phyloP scores from a whole-genome alignment of 2,888 invertebrate genomes.

The Therioaphis trifolii region DNA sequence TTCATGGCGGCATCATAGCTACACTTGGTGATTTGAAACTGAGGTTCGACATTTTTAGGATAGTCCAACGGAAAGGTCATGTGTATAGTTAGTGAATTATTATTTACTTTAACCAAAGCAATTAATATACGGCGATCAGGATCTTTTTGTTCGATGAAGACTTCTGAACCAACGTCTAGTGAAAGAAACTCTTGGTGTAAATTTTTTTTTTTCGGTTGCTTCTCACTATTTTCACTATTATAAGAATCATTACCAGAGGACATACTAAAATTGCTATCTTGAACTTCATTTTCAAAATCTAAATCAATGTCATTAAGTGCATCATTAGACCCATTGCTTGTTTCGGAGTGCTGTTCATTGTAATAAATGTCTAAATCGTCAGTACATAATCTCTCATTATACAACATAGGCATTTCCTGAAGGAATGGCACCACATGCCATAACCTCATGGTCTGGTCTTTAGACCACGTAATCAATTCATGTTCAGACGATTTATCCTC shows the following conservation, averaged over 20 bases:
- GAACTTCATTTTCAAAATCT: constrained; percentile 22
- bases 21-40: constrained; percentile 52
- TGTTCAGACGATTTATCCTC: constrained; percentile 71
- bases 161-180: constrained; percentile 43
- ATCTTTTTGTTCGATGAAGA: constrained; percentile 60
- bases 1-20: constrained; percentile 72
- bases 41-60: constrained; percentile 48
- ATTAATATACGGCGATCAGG: constrained; percentile 53
- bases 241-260: constrained; percentile 45
- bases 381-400: constrained; percentile 16
- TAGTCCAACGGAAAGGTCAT: constrained; percentile 50
- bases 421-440: constrained; percentile 90
- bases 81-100: constrained; percentile 34
- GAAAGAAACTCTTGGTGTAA: constrained; percentile 57
- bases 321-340: constrained; percentile 30
- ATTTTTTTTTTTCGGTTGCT: constrained; percentile 29
- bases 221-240: constrained; percentile 22
- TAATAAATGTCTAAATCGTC: constrained; percentile 41
- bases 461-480: constrained; percentile 94
- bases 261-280: constrained; percentile 33
- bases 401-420: constrained; percentile 73
- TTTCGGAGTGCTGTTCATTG: constrained; percentile 16
- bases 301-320: constrained; percentile 26
- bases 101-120: constrained; percentile 53
- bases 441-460: constrained; percentile 90